A percentile compares a stretch with the other conserved stretches of the same genome.
These are phyloP conservation scores for Eupithecia subumbrata DNA, from an alignment of 2,888 invertebrate species.

Conservation along the genomic window DNA sequence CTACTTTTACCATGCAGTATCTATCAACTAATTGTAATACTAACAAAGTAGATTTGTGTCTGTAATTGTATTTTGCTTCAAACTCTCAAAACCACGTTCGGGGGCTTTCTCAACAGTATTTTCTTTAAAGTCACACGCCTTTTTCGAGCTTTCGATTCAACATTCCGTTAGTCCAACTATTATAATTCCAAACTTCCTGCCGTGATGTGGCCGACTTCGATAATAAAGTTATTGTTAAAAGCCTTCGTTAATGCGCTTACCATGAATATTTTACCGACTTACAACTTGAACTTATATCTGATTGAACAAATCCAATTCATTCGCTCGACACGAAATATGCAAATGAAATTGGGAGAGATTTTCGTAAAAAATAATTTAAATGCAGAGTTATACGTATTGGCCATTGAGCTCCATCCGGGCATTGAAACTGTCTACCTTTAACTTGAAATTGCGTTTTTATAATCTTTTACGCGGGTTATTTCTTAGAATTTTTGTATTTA, in stretches of 20 bases:
- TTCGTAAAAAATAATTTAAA: slow-evolving; percentile 52
- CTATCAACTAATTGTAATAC: neutral
- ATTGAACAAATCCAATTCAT: slow-evolving; percentile 48
- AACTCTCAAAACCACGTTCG: neutral
- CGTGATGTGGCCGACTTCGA: slow-evolving; percentile 31
- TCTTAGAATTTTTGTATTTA: neutral
- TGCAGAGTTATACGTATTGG: slow-evolving; percentile 27
- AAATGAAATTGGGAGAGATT: slow-evolving; percentile 53
- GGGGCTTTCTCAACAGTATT: neutral
- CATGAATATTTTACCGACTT: slow-evolving; percentile 38
- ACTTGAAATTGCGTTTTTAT: neutral
- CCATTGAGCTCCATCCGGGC: neutral
- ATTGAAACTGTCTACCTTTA: neutral
- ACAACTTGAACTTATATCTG: slow-evolving; percentile 40
- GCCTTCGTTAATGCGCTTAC: slow-evolving; percentile 37
- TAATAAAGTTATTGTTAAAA: slow-evolving; percentile 36
- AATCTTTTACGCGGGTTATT: neutral
- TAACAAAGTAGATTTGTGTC: neutral
- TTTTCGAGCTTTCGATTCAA: neutral
- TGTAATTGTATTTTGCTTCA: neutral
- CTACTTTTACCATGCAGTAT: neutral
- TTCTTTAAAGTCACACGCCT: neutral
- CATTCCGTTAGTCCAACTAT: slow-evolving; percentile 8
- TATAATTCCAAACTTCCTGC: slow-evolving; percentile 25
- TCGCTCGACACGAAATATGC: slow-evolving; percentile 51